Conservation (phyloP, 1,140 invertebrate species). For the Drosophila pallidifrons region DNA sequence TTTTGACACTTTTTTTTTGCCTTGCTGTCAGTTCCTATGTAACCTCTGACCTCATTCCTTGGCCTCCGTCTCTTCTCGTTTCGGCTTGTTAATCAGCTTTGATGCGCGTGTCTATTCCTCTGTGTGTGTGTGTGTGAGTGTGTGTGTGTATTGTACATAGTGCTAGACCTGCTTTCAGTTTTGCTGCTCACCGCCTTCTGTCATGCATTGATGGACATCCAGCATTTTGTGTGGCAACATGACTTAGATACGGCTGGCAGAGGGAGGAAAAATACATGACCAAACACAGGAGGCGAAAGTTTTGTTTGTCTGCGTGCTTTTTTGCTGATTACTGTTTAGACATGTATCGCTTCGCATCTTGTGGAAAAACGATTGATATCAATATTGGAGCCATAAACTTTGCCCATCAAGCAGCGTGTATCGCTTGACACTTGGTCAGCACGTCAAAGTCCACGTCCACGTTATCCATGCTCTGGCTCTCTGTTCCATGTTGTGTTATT, state of each 20-base stretch:
- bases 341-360: constrained; percentile 42
- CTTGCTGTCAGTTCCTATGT: constrained; percentile 34
- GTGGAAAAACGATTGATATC: constrained; percentile 80
- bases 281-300: constrained; percentile 44
- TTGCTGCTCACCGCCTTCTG: constrained; percentile 53
- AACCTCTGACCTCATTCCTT: not conserved
- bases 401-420: constrained; percentile 44
- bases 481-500: constrained; percentile 31
- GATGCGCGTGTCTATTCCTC: constrained; percentile 60
- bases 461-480: too few relatives aligned
- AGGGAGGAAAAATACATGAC: not conserved
- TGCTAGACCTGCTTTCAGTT: constrained; percentile 14
- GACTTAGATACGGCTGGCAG: not conserved
- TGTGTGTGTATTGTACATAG: not conserved
- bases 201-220: constrained; percentile 56
- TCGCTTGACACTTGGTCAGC: constrained; percentile 24
- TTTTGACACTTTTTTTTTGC: constrained; percentile 74
- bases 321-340: constrained; percentile 61
- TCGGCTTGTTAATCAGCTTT: constrained; percentile 72
- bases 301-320: constrained; percentile 60
- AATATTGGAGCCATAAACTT: constrained; percentile 66
- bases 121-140: not conserved
- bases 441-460: not conserved
- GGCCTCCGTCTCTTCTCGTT: constrained; percentile 4
- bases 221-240: constrained; percentile 6